phyloP scores from a whole-genome alignment of 2,888 invertebrate genomes.

The Agelastica alni region DNA sequence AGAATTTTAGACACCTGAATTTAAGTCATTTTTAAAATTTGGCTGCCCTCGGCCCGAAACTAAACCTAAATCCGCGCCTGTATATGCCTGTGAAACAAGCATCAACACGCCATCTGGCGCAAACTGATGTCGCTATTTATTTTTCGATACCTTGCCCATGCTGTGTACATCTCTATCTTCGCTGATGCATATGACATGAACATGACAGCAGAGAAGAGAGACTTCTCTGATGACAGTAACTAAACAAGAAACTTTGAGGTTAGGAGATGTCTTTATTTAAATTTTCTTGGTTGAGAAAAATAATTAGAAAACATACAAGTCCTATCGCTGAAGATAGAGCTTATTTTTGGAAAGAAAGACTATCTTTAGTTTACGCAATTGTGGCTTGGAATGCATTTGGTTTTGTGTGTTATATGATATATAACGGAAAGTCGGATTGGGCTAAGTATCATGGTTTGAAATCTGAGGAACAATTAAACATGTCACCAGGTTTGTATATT shows the following conservation, averaged over 20 bases:
- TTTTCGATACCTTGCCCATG: too few relatives aligned
- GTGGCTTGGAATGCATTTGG: slow-evolving; percentile 77
- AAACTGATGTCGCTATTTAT: too few relatives aligned
- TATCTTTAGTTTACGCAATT: slow-evolving; percentile 67
- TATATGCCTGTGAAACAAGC: too few relatives aligned
- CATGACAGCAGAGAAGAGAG: too few relatives aligned
- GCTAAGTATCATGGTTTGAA: slow-evolving; percentile 68
- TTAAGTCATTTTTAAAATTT: too few relatives aligned
- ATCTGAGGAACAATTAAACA: slow-evolving; percentile 62
- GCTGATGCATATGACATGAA: too few relatives aligned
- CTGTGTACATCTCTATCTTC: too few relatives aligned
- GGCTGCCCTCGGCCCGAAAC: too few relatives aligned
- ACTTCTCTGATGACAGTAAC: too few relatives aligned
- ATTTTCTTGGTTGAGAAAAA: slow-evolving; percentile 59
- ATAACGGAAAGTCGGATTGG: slow-evolving; percentile 69
- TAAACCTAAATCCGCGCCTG: too few relatives aligned
- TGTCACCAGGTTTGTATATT: slow-evolving; percentile 63
- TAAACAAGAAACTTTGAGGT: not conserved
- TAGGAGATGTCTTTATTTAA: slow-evolving; percentile 54
- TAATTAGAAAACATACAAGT: slow-evolving; percentile 58
- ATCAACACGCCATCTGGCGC: too few relatives aligned
- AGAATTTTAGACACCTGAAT: too few relatives aligned
- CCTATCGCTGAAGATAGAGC: slow-evolving; percentile 62
- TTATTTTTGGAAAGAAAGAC: slow-evolving; percentile 63
- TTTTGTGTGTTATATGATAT: slow-evolving; percentile 63